Evolutionary conservation across 92 coral and sea anemone genomes (phyloP).

Genomic region (Zoanthus sansibaricus): DNA sequence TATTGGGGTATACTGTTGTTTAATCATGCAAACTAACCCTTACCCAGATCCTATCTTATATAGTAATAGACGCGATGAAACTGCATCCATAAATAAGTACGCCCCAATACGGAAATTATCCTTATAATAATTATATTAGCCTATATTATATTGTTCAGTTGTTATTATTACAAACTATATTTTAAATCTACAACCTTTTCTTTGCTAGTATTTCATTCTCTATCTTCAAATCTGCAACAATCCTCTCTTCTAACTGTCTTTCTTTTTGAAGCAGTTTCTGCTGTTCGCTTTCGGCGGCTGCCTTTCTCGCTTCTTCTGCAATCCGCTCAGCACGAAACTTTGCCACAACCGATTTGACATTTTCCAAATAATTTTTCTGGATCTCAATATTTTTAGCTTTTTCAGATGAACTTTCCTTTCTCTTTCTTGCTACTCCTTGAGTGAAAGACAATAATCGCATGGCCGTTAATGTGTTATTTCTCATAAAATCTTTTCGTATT

Average conservation of each 20-base stretch:
- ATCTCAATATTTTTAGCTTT: slow-evolving; percentile 62
- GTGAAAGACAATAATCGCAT: slow-evolving; percentile 39
- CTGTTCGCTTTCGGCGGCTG: slow-evolving; percentile 76
- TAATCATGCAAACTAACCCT: too few species aligned
- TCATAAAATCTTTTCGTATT: slow-evolving; percentile 19
- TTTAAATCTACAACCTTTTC: slow-evolving; percentile 60
- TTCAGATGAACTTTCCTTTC: slow-evolving; percentile 33
- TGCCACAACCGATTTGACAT: slow-evolving; percentile 62
- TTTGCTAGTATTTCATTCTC: slow-evolving; percentile 68
- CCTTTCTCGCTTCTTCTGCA: slow-evolving; percentile 64
- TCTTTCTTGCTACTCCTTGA: slow-evolving; percentile 45
- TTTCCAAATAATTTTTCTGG: slow-evolving; percentile 64
- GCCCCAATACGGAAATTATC: too few species aligned
- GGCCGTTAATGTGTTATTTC: slow-evolving; percentile 9
- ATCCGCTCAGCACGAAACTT: slow-evolving; percentile 72
- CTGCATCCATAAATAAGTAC: too few species aligned
- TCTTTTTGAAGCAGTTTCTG: slow-evolving; percentile 78
- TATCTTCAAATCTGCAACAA: slow-evolving; percentile 72
- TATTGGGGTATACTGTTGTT: too few species aligned
- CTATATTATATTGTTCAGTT: too few species aligned
- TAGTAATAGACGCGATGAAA: too few species aligned
- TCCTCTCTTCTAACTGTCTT: slow-evolving; percentile 65
- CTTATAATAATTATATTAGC: too few species aligned
- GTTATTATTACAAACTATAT: too few species aligned
- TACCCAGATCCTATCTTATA: too few species aligned